phyloP scores from a whole-genome alignment of 2,888 invertebrate genomes.

The Monochamus alternatus region DNA sequence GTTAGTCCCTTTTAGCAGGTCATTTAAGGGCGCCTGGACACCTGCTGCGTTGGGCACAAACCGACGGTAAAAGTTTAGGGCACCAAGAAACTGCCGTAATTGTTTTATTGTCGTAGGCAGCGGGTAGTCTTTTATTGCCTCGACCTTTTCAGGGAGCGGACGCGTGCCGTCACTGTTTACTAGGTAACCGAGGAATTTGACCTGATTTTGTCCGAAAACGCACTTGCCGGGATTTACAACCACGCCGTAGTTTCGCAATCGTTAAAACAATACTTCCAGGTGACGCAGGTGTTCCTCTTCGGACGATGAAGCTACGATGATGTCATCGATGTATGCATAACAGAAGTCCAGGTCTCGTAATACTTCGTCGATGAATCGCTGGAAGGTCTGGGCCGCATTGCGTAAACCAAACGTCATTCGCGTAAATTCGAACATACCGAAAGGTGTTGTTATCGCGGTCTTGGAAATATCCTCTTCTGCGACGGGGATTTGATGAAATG shows the following conservation, averaged over 20 bases:
- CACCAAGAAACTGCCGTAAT: background rate
- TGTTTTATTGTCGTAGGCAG: background rate
- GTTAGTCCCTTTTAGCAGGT: background rate
- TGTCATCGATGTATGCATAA: constrained; percentile 64
- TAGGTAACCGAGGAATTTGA: background rate
- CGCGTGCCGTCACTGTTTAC: background rate
- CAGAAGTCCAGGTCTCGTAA: constrained; percentile 60
- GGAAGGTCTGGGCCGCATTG: constrained; percentile 68
- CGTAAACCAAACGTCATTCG: constrained; percentile 64
- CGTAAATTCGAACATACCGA: constrained; percentile 14
- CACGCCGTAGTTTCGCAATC: background rate
- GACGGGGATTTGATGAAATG: constrained; percentile 46
- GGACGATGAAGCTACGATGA: constrained; percentile 46
- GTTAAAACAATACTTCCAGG: constrained; percentile 42
- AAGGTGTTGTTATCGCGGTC: background rate
- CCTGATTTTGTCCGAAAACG: background rate
- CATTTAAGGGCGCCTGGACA: background rate
- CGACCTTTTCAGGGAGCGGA: background rate
- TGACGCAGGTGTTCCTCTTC: constrained; percentile 57
- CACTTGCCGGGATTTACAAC: background rate
- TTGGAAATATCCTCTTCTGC: background rate
- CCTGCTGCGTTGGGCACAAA: background rate
- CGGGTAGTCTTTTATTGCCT: background rate
- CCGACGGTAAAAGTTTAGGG: background rate
- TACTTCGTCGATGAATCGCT: constrained; percentile 65